Percentiles rank a stretch among this genome's conserved stretches.
These are phyloP conservation scores for Lycaon pictus DNA, from an alignment of 2,113 vertebrate genomes.

Conservation along the genomic window DNA sequence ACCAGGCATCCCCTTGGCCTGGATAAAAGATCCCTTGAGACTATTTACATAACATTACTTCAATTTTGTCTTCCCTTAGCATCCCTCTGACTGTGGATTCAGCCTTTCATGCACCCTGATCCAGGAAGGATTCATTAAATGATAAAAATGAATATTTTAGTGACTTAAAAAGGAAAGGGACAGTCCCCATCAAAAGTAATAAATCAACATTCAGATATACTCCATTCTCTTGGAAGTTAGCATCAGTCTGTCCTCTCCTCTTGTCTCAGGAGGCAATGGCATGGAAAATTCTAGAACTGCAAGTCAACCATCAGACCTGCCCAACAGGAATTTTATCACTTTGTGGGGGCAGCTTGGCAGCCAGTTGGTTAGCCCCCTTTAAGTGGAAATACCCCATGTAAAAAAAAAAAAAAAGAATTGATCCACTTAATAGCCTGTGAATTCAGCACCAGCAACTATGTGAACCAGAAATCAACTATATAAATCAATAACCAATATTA, in stretches of 20 bases:
- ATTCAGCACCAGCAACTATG: conserved; percentile 11
- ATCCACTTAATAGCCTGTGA: background rate
- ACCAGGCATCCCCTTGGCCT: background rate
- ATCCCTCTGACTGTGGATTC: conserved; percentile 46
- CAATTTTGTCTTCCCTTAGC: conserved; percentile 45
- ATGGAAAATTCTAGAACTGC: background rate
- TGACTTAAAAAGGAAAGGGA: conserved; percentile 27
- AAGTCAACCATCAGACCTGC: background rate
- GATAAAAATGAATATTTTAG: conserved; percentile 67
- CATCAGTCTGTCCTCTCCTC: background rate
- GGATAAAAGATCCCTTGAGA: conserved; percentile 6
- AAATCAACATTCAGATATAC: conserved; percentile 46
- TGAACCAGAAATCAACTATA: conserved; percentile 19
- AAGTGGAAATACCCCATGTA: background rate
- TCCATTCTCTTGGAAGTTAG: conserved; percentile 42
- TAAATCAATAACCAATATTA: background rate
- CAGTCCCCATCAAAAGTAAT: conserved; percentile 44
- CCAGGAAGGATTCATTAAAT: conserved; percentile 57
- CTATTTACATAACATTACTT: conserved; percentile 16
- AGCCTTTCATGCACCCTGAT: conserved; percentile 23
- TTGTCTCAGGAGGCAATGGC: background rate
- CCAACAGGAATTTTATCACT: background rate
- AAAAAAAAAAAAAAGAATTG: background rate
- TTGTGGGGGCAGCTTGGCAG: background rate
- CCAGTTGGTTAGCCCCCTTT: background rate